A percentile compares a stretch with the other conserved stretches of the same genome.
These are phyloP conservation scores for Platycheirus albimanus DNA, from an alignment of 2,888 invertebrate genomes.

Conservation along the genomic window DNA sequence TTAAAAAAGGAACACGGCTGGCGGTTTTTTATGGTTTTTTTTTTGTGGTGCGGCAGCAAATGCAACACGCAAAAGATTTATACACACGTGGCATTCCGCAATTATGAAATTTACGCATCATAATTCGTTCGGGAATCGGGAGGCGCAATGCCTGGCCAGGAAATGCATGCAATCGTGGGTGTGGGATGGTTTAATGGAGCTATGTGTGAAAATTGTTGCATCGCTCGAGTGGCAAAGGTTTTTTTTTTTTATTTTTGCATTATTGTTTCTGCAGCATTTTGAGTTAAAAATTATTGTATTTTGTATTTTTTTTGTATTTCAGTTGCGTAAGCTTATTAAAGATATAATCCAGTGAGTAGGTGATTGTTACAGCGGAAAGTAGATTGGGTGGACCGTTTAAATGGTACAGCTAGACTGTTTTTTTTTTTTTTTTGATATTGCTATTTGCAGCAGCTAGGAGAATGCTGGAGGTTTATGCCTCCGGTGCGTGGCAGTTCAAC, in stretches of 20 bases:
- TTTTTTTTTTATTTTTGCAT: no score
- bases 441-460: background rate
- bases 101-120: constrained; percentile 72
- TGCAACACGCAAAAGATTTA: constrained; percentile 58
- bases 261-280: constrained; percentile 19
- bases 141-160: constrained; percentile 49
- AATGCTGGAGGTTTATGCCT: constrained; percentile 16
- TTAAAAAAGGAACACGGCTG: constrained; percentile 20
- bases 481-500: no score
- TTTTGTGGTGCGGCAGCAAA: constrained; percentile 12
- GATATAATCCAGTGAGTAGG: constrained; percentile 64
- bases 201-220: constrained; percentile 72
- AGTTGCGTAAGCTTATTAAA: constrained; percentile 62
- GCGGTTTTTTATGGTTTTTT: constrained; percentile 18
- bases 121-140: constrained; percentile 57
- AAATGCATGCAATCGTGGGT: constrained; percentile 42
- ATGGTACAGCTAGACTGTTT: background rate
- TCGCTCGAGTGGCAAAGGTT: constrained; percentile 54
- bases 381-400: constrained; percentile 45
- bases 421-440: constrained; percentile 4
- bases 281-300: background rate
- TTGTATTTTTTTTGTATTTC: constrained; percentile 8
- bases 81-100: constrained; percentile 59
- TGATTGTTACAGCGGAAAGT: constrained; percentile 62
- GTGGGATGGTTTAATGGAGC: constrained; percentile 21